Conservation (phyloP, 2,888 invertebrate species). For the Dolichopus griseipennis region DNA sequence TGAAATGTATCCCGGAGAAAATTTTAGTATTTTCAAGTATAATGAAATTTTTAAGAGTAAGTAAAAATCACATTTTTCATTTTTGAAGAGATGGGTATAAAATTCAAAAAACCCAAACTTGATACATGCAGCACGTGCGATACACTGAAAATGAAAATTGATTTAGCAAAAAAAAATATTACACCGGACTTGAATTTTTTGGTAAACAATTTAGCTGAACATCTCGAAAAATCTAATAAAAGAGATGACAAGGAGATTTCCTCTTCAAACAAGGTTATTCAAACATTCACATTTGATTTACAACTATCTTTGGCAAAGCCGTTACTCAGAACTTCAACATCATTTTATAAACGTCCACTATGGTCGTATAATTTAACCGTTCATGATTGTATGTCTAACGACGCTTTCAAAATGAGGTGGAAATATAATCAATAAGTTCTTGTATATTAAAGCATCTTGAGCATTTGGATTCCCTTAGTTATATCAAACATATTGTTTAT, state of each 20-base stretch:
- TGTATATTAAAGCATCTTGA: constrained; percentile 19
- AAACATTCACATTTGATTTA: constrained; percentile 22
- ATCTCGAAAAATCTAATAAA: constrained; percentile 17
- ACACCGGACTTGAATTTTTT: not conserved
- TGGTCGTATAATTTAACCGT: constrained; percentile 23
- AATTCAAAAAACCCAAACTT: too few relatives aligned
- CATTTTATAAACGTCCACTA: too few relatives aligned
- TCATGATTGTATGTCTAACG: constrained; percentile 20
- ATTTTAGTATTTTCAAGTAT: too few relatives aligned
- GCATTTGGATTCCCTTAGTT: not conserved
- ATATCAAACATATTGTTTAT: constrained; percentile 18
- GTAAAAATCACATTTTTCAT: too few relatives aligned
- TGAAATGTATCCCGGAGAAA: too few relatives aligned
- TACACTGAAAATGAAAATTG: too few relatives aligned
- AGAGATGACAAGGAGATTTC: constrained; percentile 19
- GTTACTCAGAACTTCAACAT: too few relatives aligned
- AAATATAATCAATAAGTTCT: constrained; percentile 22
- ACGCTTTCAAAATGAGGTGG: constrained; percentile 21
- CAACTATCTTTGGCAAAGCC: constrained; percentile 22
- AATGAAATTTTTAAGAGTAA: too few relatives aligned
- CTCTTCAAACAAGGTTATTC: constrained; percentile 14
- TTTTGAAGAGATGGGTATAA: too few relatives aligned
- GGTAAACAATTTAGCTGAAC: not conserved
- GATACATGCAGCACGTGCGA: too few relatives aligned
- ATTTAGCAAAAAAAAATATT: too few relatives aligned